Evolutionary conservation across 92 coral and sea anemone species (phyloP), one percentile per base, ranked within the genome.

Genomic region (Porites lobata): DNA sequence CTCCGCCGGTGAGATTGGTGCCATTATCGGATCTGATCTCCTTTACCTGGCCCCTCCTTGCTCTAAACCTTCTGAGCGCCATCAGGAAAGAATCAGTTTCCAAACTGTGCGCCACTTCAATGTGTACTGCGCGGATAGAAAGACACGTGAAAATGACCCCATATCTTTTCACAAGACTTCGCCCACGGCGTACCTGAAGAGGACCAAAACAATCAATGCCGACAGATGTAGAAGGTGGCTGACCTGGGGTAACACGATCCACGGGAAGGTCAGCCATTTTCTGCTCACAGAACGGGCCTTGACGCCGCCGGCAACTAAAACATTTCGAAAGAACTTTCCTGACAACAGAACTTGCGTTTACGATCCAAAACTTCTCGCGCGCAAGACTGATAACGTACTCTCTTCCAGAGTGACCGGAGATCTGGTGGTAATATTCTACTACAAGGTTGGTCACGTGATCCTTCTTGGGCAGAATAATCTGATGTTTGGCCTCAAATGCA

Each of bases 401-500:
- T 81, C 89, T 69, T 3, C 91, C 88, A 19, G 76, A 32, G 79
- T 88, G 67, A 7, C 81, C 89, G 11, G 89, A 84, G 38, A 83
- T 43, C n/a, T 21, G 79, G 51, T 88, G 91, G 58, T 59, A 88
- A 66, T 88, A 62, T 21, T 69, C 50, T 4, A 73, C 72, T 18
- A 88, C 72, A 6, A 88, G 76, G 52, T 73, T 59, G 75, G 78
- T 47, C 21, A 88, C 54, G 20, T 83, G 83, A 83, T 83, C 81
- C n/a, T 73, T 68, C 70, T 81, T 88, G 12, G 90, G 91, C 8
- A 88, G 21, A 13, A 88, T 88, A 18, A 88, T 74, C n/a, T 77
- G 91, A 19, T 72, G 80, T 76, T 72, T 88, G 75, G 67, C 21
- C 7, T 70, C 86, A 26, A 54, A 17, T 8, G 77, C 7, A 10